Evolutionary conservation across 2,888 invertebrate species (phyloP).

Genomic region (Drosophila birchii): DNA sequence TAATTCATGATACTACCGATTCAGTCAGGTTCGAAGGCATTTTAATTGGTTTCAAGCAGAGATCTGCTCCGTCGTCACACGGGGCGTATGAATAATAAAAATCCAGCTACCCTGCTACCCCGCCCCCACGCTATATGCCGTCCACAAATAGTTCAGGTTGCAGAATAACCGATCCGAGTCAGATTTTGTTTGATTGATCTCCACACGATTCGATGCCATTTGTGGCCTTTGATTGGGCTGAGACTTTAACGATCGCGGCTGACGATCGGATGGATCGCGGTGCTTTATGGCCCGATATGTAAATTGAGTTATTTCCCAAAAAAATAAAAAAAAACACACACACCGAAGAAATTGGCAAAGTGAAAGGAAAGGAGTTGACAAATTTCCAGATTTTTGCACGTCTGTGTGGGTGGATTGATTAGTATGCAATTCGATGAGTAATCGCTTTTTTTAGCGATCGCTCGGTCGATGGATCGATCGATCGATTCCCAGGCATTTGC

Average conservation of each 20-base stretch:
- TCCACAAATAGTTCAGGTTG: slow-evolving; percentile 38
- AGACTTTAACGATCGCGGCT: slow-evolving; percentile 44
- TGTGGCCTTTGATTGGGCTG: slow-evolving; percentile 24
- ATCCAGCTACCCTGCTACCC: slow-evolving; percentile 1
- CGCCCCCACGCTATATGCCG: no score
- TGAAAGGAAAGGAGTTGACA: slow-evolving; percentile 52
- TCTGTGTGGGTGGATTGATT: slow-evolving; percentile 47
- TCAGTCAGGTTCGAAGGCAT: slow-evolving; percentile 70
- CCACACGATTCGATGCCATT: slow-evolving; percentile 34
- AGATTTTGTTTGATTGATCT: slow-evolving; percentile 54
- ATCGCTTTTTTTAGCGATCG: slow-evolving; percentile 28
- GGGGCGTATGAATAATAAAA: slow-evolving; percentile 68
- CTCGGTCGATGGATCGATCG: slow-evolving; percentile 24
- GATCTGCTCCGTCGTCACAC: slow-evolving; percentile 45
- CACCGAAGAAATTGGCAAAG: slow-evolving; percentile 46
- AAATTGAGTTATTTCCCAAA: slow-evolving; percentile 45
- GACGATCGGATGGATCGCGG: slow-evolving; percentile 41
- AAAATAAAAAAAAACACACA: no score
- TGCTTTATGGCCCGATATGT: slow-evolving; percentile 53
- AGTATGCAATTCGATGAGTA: slow-evolving; percentile 49
- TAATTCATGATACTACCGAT: slow-evolving; percentile 78
- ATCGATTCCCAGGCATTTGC: slow-evolving; percentile 47
- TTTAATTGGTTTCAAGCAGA: slow-evolving; percentile 74
- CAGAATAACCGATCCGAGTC: slow-evolving; percentile 44
- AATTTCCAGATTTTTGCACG: slow-evolving; percentile 12